A percentile compares a stretch with the other conserved stretches of the same genome.
These are phyloP conservation scores for Ennomos fuscantarius DNA, from an alignment of 2,888 invertebrate species.

Conservation along the genomic window DNA sequence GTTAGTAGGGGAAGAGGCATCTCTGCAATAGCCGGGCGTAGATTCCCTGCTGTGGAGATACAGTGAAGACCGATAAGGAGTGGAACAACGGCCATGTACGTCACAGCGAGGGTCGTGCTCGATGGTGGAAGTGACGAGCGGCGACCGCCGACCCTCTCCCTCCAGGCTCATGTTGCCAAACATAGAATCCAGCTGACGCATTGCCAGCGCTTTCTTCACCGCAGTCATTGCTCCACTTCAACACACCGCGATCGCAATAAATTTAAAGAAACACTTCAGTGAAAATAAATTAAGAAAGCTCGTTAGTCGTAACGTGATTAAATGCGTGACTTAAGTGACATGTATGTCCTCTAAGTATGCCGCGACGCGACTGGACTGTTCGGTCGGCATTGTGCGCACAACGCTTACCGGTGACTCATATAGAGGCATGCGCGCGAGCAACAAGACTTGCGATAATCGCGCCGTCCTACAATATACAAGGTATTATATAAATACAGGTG, in stretches of 20 bases:
- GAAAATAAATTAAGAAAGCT: slow-evolving; percentile 45
- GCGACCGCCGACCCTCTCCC: slow-evolving; percentile 72
- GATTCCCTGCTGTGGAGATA: slow-evolving; percentile 79
- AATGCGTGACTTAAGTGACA: slow-evolving; percentile 67
- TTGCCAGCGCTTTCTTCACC: slow-evolving; percentile 87
- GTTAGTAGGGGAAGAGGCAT: slow-evolving; percentile 77
- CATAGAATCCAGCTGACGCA: slow-evolving; percentile 89
- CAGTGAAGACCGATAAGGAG: slow-evolving; percentile 75
- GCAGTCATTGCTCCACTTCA: slow-evolving; percentile 69
- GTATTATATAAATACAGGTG: slow-evolving; percentile 67
- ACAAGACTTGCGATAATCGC: slow-evolving; percentile 70
- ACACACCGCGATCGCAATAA: slow-evolving; percentile 44
- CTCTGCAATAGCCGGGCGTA: slow-evolving; percentile 85
- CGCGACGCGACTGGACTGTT: slow-evolving; percentile 79
- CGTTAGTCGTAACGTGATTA: slow-evolving; percentile 54
- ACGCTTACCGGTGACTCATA: slow-evolving; percentile 77
- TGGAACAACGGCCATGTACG: slow-evolving; percentile 87
- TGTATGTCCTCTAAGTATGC: slow-evolving; percentile 82
- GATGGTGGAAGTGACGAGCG: slow-evolving; percentile 79
- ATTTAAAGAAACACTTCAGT: slow-evolving; percentile 58
- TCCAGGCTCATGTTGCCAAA: slow-evolving; percentile 88
- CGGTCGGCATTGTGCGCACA: slow-evolving; percentile 80
- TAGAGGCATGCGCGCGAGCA: slow-evolving; percentile 77
- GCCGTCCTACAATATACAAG: slow-evolving; percentile 72
- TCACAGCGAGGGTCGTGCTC: slow-evolving; percentile 88